Base-by-base conservation (phyloP, 2,888 invertebrate species). In the Hydropsyche betteni region DNA sequence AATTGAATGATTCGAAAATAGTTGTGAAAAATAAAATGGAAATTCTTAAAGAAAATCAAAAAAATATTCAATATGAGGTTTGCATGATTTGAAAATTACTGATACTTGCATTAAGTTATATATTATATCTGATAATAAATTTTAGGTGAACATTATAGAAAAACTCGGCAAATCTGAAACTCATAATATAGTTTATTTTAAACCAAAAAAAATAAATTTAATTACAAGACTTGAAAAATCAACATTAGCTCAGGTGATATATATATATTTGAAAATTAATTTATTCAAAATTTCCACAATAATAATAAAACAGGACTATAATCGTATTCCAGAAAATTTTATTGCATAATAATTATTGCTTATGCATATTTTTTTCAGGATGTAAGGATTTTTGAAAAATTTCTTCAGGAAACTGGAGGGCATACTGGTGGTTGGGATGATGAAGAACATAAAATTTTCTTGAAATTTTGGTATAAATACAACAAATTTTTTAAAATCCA, bases 361-460 rank as follows among this genome's bases (percentile, higher is more conserved):
- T n/a, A n/a, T 10, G 44, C 6, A 44, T 55, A 5, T 55, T 55
- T 12, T 12, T 12, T 6, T 64, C 77, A 89, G 88, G 89, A 89
- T 83, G 87, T 88, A 6, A 87, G 87, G 82, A 81, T 86, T 68
- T 89, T 88, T 81, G 86, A 89, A 83, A 87, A 88, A 51, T 90
- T 89, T 80, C 81, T 90, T 80, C 82, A 81, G 74, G 83, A 82
- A 71, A 87, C 83, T 79, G 84, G 84, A 44, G 89, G 88, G 38
- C 87, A 88, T 55, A 86, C 87, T 75, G 89, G 89, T 73, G 89
- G 89, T 14, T 90, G 90, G 90, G 83, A 85, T 75, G 84, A 86
- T 80, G 88, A 88, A 75, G 87, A 89, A 79, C 90, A 90, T 81
- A 86, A 86, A 69, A 82, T 88, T 76, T 90, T 90, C 82, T 80